Evolutionary conservation across 1,140 invertebrate species (phyloP).

Genomic region (Oedothorax gibbosus): DNA sequence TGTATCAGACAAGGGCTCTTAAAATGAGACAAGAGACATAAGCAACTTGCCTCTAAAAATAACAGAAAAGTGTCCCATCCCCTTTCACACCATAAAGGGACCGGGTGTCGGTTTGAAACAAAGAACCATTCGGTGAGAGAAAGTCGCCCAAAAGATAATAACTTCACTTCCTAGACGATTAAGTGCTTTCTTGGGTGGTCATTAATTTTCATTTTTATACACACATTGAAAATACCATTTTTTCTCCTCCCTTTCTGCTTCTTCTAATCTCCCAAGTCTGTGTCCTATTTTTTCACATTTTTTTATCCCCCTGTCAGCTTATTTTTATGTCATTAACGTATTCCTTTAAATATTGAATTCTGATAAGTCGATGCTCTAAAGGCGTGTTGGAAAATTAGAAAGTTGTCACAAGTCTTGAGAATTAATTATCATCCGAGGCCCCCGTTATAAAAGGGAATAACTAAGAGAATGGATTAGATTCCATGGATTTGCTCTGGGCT

Average conservation of each 20-base stretch:
- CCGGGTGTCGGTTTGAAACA: constrained; percentile 21
- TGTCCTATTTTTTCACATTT: constrained; percentile 26
- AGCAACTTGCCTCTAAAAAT: no score
- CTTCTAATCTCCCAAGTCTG: constrained; percentile 22
- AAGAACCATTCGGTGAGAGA: constrained; percentile 32
- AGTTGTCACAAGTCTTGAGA: constrained; percentile 37
- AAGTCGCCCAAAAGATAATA: constrained; percentile 52
- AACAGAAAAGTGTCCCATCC: no score
- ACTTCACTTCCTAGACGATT: constrained; percentile 59
- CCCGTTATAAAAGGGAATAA: constrained; percentile 6
- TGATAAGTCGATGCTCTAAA: constrained; percentile 55
- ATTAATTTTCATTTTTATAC: constrained; percentile 61
- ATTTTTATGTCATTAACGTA: constrained; percentile 60
- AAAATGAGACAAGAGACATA: no score
- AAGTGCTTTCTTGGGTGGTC: constrained; percentile 57
- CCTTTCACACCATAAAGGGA: neutral
- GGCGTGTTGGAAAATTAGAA: constrained; percentile 60
- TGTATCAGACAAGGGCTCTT: no score
- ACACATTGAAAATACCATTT: constrained; percentile 58
- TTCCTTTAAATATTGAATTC: constrained; percentile 61
- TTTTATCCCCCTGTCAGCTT: constrained; percentile 15
- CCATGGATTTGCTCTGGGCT: neutral
- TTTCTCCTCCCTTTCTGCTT: constrained; percentile 5
- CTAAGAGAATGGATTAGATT: constrained; percentile 29
- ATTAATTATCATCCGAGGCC: constrained; percentile 49